Base-by-base conservation (phyloP, 2,888 invertebrate genomes). In the Trisateles emortualis region DNA sequence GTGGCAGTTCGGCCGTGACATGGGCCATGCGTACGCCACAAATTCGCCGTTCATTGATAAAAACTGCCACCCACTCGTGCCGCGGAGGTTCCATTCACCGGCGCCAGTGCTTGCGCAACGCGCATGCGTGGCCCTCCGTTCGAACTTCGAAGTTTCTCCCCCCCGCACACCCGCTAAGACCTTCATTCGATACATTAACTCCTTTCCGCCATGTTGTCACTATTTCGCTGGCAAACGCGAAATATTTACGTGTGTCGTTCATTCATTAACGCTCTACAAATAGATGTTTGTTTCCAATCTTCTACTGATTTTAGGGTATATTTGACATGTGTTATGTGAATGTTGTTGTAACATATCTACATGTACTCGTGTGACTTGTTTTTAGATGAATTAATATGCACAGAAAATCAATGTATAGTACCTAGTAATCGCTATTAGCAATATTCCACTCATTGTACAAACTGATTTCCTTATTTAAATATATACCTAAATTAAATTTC, bases 31-130 rank as follows among this genome's bases (percentile, higher is more conserved):
- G 90, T 91, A 90, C 88, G 85, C 83, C 87, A 84, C 86, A 78
- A 88, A 86, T 89, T 90, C 79, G 88, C 87, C 81, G 89, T 90
- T 87, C 92, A 92, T 92, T 92, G 89, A 92, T 92, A 90, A 92
- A 91, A 90, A 90, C 84, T 73, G 68, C 82, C 88, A 80, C 92
- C 90, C 87, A 90, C 91, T 74, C 85, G 68, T 64, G 74, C 63
- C 68, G 67, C 72, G 70, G 80, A 80, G 83, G 73, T 77, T 87
- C 90, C 92, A 90, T 90, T 90, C 90, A 90, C 89, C 83, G 88
- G 89, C 88, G 89, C 88, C 88, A 72, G 39, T 63, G 73, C 70
- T 92, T 91, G 90, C 86, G 84, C 91, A 92, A 91, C 72, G 78
- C 79, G 77, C 83, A 76, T 83, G 84, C 82, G 81, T 77, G 76